Evolutionary conservation across 2,113 vertebrate species (phyloP).

Genomic region (Oophaga pumilio): DNA sequence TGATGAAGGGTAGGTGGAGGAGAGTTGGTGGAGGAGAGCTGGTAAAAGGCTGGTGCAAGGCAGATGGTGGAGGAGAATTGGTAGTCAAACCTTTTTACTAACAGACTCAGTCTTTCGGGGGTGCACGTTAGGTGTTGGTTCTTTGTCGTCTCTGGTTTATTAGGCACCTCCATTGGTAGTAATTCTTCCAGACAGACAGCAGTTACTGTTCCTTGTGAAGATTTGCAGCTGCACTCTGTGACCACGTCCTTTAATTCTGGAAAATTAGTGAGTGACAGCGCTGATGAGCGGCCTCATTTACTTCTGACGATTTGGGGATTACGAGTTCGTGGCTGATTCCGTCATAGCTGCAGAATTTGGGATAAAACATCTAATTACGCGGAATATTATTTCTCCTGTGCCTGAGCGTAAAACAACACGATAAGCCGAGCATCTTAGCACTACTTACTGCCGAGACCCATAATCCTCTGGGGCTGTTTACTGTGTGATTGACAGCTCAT

Average conservation of each 20-base stretch:
- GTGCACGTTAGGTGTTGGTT: not conserved
- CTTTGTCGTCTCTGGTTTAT: not conserved
- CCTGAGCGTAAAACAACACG: not conserved
- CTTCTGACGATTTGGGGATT: not conserved
- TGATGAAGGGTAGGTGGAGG: not conserved
- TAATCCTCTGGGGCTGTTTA: slow-evolving; percentile 3
- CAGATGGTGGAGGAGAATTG: no score
- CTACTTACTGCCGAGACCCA: slow-evolving; percentile 8
- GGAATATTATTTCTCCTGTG: not conserved
- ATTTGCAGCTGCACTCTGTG: not conserved
- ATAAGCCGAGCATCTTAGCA: slow-evolving; percentile 19
- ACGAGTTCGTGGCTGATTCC: not conserved
- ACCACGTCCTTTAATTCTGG: not conserved
- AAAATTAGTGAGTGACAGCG: slow-evolving; percentile 6
- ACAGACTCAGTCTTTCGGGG: not conserved
- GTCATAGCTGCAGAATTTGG: not conserved
- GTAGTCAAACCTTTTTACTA: no score
- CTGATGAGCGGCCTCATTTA: slow-evolving; percentile 13
- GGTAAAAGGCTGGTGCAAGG: not conserved
- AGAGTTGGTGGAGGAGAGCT: not conserved
- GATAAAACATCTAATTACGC: not conserved
- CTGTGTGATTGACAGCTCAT: slow-evolving; percentile 6
- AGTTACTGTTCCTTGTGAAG: not conserved
- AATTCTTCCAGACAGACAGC: not conserved
- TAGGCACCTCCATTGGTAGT: not conserved